Evolutionary conservation across 1,140 invertebrate species (phyloP), one percentile per base, ranked within the genome.

Genomic region (Micrasema minimum): DNA sequence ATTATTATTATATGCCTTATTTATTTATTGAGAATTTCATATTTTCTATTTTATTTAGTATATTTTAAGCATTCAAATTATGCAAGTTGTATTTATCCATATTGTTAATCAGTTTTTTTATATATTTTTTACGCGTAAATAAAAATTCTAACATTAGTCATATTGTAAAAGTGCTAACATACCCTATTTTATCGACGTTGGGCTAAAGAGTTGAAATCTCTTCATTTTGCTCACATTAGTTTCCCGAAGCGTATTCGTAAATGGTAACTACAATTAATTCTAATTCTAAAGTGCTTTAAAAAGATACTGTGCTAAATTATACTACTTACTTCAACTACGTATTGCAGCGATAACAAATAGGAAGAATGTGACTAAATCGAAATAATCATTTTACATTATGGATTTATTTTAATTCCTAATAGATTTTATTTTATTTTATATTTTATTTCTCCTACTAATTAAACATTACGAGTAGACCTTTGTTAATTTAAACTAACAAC

Each of bases 241-340:
- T 31, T 31, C 26, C 26, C 6, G 12, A 59, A 59, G 14, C 55
- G 18, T 41, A 59, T 22, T 43, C 12, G 38, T 59, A 59, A 59
- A 43, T 55, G 20, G 23, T 31, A 51, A 51, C 20, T 41, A 41
- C 38, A 59, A 59, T 5, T 59, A 59, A 59, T 59, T 38, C 14
- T 59, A 41, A 38, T 51, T 22, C 16, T 59, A 59, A 59, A 59
- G 55, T 59, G 55, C 55, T 59, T 59, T 59, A 59, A 59, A 41
- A 59, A 59, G 37, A 65, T 65, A 65, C n/a, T 26, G 23, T 48
- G 43, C 23, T 65, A 65, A 65, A 46, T 48, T 65, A 18, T 46
- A 48, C n/a, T 46, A 64, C 38, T 14, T 59, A 46, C 16, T 65
- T 35, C 41, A 48, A 7, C 22, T 46, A 65, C 48, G 16, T 35